Base-by-base conservation (phyloP, 2,797 vertebrate genomes). In the Enteromius paludinosus region DNA sequence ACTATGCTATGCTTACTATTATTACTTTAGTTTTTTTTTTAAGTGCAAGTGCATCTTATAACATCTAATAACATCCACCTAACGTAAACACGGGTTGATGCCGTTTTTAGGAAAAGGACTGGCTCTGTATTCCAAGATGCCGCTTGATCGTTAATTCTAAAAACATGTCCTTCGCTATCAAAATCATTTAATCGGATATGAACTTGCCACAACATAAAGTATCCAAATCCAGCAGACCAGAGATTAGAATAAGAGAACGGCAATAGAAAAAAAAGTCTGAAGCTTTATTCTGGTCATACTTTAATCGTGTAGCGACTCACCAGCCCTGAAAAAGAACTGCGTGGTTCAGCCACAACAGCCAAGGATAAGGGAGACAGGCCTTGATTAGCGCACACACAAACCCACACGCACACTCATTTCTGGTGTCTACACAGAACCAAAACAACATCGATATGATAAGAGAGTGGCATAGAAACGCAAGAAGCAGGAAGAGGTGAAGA, bases 341-440 rank as follows among this genome's bases (percentile, higher is more conserved):
- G 94, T 95, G 94, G 92, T 94, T 93, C 89, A 93, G 92, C 89
- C 92, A 90, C 91, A 90, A 92, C 91, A 90, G 90, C 90, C 89
- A 91, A 93, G 93, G 93, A 94, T 93, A 93, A 94, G 92, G 92
- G 91, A 92, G 94, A 94, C 92, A 80, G 92, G 95, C 94, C 94
- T 93, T 93, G 91, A 85, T 91, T 91, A 90, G 90, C 92, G 43
- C 74, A 78, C 83, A 88, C 88, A 82, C 87, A 84, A 64, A 80
- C 68, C 41, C 84, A 72, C 78, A 80, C 71, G 86, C 70, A 59
- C 84, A 83, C 87, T 90, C 91, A 90, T 90, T 91, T 90, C 91
- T 91, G 90, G 81, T 92, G 92, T 91, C 92, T 89, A 90, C 87
- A 90, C 86, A 84, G 81, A 81, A 90, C 90, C 84, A 89, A 92